Evolutionary conservation across 2,888 invertebrate genomes (phyloP), one percentile per base, ranked within the genome.

Genomic region (Patella depressa): DNA sequence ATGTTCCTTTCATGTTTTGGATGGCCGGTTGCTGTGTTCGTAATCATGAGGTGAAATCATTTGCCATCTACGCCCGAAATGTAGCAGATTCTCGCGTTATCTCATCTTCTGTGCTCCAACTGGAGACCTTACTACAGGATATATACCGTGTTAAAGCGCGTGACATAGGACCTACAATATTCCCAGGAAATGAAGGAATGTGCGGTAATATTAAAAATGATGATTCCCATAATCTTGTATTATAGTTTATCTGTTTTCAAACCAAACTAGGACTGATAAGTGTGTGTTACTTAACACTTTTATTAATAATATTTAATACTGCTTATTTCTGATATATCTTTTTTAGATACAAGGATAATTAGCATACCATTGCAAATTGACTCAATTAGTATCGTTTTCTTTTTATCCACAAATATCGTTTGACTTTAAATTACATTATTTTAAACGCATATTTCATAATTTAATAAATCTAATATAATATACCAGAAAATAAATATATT

Each of bases 1-100:
- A 83, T 71, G 87, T 89, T 12, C 89, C 89, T 53, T 84, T 84
- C 72, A 77, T 87, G 65, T 83, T 88, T 71, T 89, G 89, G 89
- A 76, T 86, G 76, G 84, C 87, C 53, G 87, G 83, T 11, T 89
- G 89, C 74, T 89, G 89, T 77, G 84, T 87, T n/a, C 82, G 81
- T 69, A 85, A 84, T 2, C 84, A 83, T 24, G 79, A 84, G 15
- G 83, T 85, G 5, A 79, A 82, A 45, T 86, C 88, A 54, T 89
- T 88, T 77, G 85, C 87, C 29, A 77, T 88, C n/a, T 88, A 88
- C 79, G 83, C 84, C 17, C 77, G 84, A 54, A 89, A 89, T 78
- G 80, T 81, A n/a, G 84, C 79, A 3, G 79, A 73, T 11, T 77
- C 78, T 53, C 71, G 74, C 55, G 85, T 88, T 24, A 81, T 82